A percentile compares a stretch with the other conserved stretches of the same genome.
phyloP scores from a whole-genome alignment of 2,888 invertebrate species.

The Lapara coniferarum region DNA sequence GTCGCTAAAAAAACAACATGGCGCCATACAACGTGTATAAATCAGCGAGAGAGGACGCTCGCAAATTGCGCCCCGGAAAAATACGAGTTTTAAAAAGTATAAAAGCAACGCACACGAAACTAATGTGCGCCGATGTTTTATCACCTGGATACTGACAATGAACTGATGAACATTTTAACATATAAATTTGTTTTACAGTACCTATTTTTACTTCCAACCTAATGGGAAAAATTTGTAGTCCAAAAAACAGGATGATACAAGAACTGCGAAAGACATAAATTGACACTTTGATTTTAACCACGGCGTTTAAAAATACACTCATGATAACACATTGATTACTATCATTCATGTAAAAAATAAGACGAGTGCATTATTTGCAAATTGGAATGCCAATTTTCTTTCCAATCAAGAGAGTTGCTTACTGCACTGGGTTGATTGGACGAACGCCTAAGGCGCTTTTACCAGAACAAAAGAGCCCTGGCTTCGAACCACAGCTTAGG shows the following conservation, averaged over 20 bases:
- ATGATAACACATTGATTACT: neutral
- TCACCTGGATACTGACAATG: slow-evolving; percentile 3
- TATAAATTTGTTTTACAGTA: neutral
- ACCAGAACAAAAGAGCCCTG: slow-evolving; percentile 6
- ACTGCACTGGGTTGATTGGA: neutral
- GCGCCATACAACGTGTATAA: slow-evolving; percentile 20
- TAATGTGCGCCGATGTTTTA: slow-evolving; percentile 14
- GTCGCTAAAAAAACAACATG: slow-evolving; percentile 4
- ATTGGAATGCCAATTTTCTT: slow-evolving; percentile 5
- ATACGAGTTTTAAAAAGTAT: slow-evolving; percentile 28
- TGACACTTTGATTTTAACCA: too few relatives aligned
- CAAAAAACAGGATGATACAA: too few relatives aligned
- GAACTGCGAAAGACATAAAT: too few relatives aligned
- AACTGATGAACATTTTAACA: neutral
- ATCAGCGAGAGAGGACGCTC: slow-evolving; percentile 24
- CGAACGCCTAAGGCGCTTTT: slow-evolving; percentile 6
- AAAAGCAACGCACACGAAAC: slow-evolving; percentile 18
- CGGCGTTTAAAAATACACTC: neutral
- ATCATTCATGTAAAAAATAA: neutral
- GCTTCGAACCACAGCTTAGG: neutral
- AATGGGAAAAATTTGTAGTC: too few relatives aligned
- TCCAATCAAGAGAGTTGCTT: neutral
- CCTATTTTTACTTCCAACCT: neutral
- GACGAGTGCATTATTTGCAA: slow-evolving; percentile 4
- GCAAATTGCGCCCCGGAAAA: slow-evolving; percentile 28